Base-by-base conservation (phyloP, 1,140 invertebrate genomes). In the Chironomus tepperi region DNA sequence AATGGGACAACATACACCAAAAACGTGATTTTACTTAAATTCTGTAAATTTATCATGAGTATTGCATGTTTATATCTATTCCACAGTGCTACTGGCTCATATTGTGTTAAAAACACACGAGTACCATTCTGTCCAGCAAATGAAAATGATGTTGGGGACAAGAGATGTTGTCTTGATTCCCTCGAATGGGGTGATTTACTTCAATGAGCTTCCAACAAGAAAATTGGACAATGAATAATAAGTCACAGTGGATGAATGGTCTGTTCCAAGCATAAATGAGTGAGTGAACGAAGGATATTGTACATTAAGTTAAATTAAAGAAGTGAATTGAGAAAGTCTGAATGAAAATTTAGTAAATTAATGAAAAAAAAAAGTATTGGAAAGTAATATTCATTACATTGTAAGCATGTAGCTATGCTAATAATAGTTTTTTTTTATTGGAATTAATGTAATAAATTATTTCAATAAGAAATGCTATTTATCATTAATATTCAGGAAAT, bases 101-200 rank as follows among this genome's bases (percentile, higher is more conserved):
- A 89, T 78, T 92, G 90, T 76, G 76, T 89, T 7, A 85, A 84
- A 42, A 86, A 86, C 43, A 82, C 84, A 57, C 79, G 86, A 64
- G 84, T 88, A 5, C 90, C 90, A 0, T 92, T 89, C 81, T 91
- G 90, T 80, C 89, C 89, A 0, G 83, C 84, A 42, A 79, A 80
- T 12, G 79, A 79, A 5, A 80, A 85, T 10, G 82, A 80, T 18
- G 82, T 84, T 9, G 90, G 90, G 9, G 89, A 90, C 79, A 79
- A 84, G 8, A 85, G 89, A 74, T 92, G 90, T 78, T 92, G 90
- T 76, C 78, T 86, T 8, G 74, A 75, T 5, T 65, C 67, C 34
- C 10, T 64, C 7, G 43, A 18, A 19, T 24, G 43, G 21, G 34
- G 15, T 10, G 34, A 42, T 18, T 16, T 18, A 73, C 7, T 57